phyloP scores from a whole-genome alignment of 2,797 vertebrate species.

The Neostethus bicornis region DNA sequence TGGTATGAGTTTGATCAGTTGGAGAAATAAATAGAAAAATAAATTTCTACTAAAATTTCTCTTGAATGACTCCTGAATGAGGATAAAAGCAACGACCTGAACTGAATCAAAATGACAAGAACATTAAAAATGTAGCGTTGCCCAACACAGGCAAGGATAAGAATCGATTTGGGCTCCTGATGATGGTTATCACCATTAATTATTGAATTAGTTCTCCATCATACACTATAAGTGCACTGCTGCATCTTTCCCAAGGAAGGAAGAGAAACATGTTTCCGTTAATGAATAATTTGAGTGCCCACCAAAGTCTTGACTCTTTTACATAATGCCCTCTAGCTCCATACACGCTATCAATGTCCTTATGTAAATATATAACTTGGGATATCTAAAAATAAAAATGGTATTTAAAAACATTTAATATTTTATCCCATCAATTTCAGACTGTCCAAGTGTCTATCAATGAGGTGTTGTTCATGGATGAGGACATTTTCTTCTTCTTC shows the following conservation, averaged over 20 bases:
- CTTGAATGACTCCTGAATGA: conserved; percentile 50
- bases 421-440: no score
- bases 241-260: conserved; percentile 58
- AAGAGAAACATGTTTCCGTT: conserved; percentile 49
- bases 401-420: no score
- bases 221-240: conserved; percentile 68
- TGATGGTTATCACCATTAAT: conserved; percentile 80
- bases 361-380: conserved; percentile 64
- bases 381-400: no score
- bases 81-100: conserved; percentile 70
- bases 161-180: conserved; percentile 75
- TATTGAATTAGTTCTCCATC: conserved; percentile 76
- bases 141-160: conserved; percentile 75
- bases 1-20: conserved; percentile 7
- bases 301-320: conserved; percentile 1
- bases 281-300: conserved; percentile 49
- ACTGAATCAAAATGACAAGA: conserved; percentile 79
- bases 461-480: no score
- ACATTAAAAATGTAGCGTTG: conserved; percentile 77
- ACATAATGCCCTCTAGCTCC: conserved; percentile 44
- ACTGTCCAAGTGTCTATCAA: no score
- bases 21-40: conserved; percentile 35
- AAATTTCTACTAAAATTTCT: conserved; percentile 11
- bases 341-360: conserved; percentile 50
- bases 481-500: no score